A percentile compares a stretch with the other conserved stretches of the same genome.
Conservation (phyloP, 1,140 invertebrate genomes). For the Drosophila ananassae region DNA sequence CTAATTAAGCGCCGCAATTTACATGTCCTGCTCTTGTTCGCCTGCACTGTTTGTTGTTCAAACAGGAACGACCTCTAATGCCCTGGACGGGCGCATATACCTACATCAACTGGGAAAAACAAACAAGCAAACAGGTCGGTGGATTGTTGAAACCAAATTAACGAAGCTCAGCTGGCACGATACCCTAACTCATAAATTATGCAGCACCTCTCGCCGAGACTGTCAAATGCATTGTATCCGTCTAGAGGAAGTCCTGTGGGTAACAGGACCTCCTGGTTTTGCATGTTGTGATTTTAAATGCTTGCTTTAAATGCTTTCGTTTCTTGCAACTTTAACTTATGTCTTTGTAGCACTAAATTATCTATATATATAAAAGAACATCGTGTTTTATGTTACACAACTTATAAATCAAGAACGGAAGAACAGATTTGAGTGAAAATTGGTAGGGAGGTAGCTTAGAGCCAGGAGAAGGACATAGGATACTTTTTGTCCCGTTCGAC, state of each 20-base stretch:
- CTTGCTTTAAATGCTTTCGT: slow-evolving; percentile 14
- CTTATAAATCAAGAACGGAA: too few species aligned
- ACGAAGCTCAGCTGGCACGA: slow-evolving; percentile 29
- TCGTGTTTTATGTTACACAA: too few species aligned
- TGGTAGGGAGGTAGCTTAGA: too few species aligned
- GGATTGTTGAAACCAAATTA: slow-evolving; percentile 17
- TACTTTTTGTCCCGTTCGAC: too few species aligned
- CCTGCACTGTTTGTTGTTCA: slow-evolving; percentile 34
- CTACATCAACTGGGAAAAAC: background rate
- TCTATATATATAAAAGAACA: too few species aligned
- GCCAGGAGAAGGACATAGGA: too few species aligned
- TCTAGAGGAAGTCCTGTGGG: slow-evolving; percentile 5
- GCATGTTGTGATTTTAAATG: slow-evolving; percentile 50
- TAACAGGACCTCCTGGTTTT: slow-evolving; percentile 4
- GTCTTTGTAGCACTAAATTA: slow-evolving; percentile 5
- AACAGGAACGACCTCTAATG: slow-evolving; percentile 7
- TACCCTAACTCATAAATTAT: slow-evolving; percentile 38
- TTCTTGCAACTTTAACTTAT: slow-evolving; percentile 19
- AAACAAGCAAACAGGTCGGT: slow-evolving; percentile 4
- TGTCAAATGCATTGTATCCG: slow-evolving; percentile 25
- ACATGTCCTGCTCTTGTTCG: slow-evolving; percentile 26
- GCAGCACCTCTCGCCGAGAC: slow-evolving; percentile 37
- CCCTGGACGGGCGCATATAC: background rate
- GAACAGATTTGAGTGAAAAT: too few species aligned
- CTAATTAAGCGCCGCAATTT: slow-evolving; percentile 43